Evolutionary conservation across 2,888 invertebrate genomes (phyloP), one percentile per base, ranked within the genome.

Genomic region (Liodrosophila aerea): DNA sequence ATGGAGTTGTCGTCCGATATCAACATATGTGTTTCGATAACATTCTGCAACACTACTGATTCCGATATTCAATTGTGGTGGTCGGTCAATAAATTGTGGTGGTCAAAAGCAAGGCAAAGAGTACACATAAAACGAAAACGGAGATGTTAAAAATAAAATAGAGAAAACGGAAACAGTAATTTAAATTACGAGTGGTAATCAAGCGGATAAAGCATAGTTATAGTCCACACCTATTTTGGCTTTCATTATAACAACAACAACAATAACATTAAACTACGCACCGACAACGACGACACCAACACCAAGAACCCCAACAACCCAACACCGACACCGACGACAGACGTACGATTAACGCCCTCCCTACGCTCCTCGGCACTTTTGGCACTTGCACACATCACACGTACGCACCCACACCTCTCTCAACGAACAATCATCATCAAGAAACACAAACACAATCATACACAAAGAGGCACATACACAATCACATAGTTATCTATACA

Each of bases 41-140:
- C 50, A 68, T 53, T 70, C 57, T 56, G 50, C 69, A 70, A 45
- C 74, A 70, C 74, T 31, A 36, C n/a, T 9, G 16, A 46, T 44
- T 58, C 57, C 73, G 69, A 73, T 68, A 34, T 31, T 37, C 60
- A 49, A 39, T 44, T 68, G 69, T 70, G 74, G 70, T 46, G 74
- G 74, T 70, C 54, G 70, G 36, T 54, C 74, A 73, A 70, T 70
- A 68, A 58, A 59, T 69, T 69, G 74, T 70, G 70, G 73, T 70
- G 73, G 69, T 73, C 69, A 70, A 70, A 73, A 73, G 69, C 74
- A 70, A 70, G 73, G 69, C 69, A 70, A 71, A 74, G 75, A 71
- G 74, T 71, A 71, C 71, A 71, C 71, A 76, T 73, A 80, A 83
- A 71, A 71, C 78, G 74, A 84, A 57, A 81, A 71, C 75, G 65